phyloP scores from a whole-genome alignment of 2,888 invertebrate genomes.

The Cyclophora punctaria region DNA sequence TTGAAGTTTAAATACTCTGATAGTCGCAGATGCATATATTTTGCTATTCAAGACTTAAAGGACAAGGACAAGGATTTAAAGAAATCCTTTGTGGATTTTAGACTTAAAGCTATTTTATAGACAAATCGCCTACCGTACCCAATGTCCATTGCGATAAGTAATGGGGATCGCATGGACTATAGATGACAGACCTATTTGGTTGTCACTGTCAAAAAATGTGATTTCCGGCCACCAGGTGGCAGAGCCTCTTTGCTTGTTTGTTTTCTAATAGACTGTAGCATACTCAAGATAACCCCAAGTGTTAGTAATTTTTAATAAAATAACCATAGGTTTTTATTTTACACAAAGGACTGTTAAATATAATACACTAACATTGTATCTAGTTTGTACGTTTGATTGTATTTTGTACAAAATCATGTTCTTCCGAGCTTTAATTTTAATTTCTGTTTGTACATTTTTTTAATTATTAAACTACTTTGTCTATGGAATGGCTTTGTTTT shows the following conservation, averaged over 20 bases:
- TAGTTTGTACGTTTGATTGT: constrained; percentile 25
- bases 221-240: too few relatives aligned
- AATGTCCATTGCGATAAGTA: too few relatives aligned
- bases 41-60: too few relatives aligned
- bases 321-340: constrained; percentile 22
- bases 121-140: too few relatives aligned
- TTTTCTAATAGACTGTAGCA: not conserved
- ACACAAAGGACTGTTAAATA: constrained; percentile 34
- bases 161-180: too few relatives aligned
- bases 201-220: not conserved
- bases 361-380: constrained; percentile 31
- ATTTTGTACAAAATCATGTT: constrained; percentile 65
- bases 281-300: constrained; percentile 3
- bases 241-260: not conserved
- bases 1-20: too few relatives aligned
- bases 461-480: constrained; percentile 64
- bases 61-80: too few relatives aligned
- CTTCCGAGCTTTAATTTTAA: constrained; percentile 73
- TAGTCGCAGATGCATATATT: too few relatives aligned
- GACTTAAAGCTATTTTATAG: too few relatives aligned
- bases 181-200: not conserved
- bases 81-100: too few relatives aligned
- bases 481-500: constrained; percentile 69
- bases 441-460: constrained; percentile 70
- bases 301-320: constrained; percentile 21